These are phyloP conservation scores for Platysteira castanea DNA, from an alignment of 2,113 vertebrate species.

Conservation along the genomic window DNA sequence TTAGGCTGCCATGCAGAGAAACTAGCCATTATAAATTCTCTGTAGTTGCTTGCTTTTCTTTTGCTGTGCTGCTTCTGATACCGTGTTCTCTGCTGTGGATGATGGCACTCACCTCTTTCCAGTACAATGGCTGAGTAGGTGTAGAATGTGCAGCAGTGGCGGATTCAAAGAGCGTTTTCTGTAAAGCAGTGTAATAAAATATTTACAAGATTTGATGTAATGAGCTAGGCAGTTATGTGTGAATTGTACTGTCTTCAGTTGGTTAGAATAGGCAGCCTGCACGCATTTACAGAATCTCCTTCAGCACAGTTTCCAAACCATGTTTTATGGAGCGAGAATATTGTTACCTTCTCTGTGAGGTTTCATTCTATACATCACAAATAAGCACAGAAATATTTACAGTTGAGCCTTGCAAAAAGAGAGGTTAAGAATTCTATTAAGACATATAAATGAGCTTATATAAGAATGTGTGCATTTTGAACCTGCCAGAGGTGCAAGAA, in stretches of 20 bases:
- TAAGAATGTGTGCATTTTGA: background rate
- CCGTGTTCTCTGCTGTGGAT: accelerated
- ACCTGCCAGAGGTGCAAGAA: background rate
- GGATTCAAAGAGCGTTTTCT: background rate
- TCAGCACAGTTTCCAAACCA: background rate
- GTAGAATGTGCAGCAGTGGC: background rate
- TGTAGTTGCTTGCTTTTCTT: background rate
- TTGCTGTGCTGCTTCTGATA: background rate
- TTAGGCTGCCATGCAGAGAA: background rate
- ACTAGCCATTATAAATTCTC: background rate
- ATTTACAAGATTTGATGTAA: conserved; percentile 18
- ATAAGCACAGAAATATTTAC: background rate
- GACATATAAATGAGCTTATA: background rate
- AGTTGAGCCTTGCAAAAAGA: background rate
- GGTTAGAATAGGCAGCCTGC: background rate
- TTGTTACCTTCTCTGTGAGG: background rate
- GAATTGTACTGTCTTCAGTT: background rate
- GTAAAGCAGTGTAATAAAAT: conserved; percentile 3
- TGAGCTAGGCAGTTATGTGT: conserved; percentile 9
- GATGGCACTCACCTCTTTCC: background rate
- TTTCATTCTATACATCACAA: background rate
- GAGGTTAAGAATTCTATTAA: background rate
- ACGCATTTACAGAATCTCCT: background rate
- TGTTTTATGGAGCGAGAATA: background rate
- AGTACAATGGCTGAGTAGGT: background rate